Evolutionary conservation across 1,140 invertebrate genomes (phyloP).

Genomic region (Meloidogyne hapla): DNA sequence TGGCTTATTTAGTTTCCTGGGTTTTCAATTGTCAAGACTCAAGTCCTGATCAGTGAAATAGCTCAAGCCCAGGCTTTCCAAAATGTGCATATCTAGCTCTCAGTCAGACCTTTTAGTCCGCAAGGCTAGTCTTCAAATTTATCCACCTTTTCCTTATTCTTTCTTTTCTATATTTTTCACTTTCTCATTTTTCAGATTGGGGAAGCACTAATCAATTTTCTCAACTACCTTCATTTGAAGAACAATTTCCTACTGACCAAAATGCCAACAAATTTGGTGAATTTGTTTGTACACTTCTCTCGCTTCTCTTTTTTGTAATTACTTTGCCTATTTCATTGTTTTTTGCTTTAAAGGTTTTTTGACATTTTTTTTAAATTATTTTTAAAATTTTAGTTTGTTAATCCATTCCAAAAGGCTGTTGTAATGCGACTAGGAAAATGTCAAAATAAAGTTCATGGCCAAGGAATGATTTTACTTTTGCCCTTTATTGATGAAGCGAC

Average conservation of each 20-base stretch:
- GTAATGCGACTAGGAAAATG: slow-evolving; percentile 44
- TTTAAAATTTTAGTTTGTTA: slow-evolving; percentile 31
- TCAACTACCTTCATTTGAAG: not conserved
- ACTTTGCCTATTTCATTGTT: slow-evolving; percentile 48
- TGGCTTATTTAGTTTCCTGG: no score
- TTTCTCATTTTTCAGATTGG: not conserved
- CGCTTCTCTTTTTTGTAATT: slow-evolving; percentile 33
- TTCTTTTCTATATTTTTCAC: no score
- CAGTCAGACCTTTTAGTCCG: no score
- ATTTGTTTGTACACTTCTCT: slow-evolving; percentile 21
- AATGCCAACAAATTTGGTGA: slow-evolving; percentile 20
- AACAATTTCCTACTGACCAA: slow-evolving; percentile 6
- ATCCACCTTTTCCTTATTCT: not conserved
- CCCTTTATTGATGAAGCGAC: slow-evolving; percentile 47
- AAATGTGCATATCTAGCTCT: no score
- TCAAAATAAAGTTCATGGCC: slow-evolving; percentile 34
- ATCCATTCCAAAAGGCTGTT: slow-evolving; percentile 40
- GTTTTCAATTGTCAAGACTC: no score
- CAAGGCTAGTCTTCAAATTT: no score
- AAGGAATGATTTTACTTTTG: slow-evolving; percentile 43
- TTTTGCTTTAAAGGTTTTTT: slow-evolving; percentile 46
- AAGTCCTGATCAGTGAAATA: no score
- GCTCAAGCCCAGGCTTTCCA: no score
- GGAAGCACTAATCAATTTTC: not conserved
- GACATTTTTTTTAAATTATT: not conserved